phyloP scores from a whole-genome alignment of 2,888 invertebrate species.

The Tetragnatha montana region DNA sequence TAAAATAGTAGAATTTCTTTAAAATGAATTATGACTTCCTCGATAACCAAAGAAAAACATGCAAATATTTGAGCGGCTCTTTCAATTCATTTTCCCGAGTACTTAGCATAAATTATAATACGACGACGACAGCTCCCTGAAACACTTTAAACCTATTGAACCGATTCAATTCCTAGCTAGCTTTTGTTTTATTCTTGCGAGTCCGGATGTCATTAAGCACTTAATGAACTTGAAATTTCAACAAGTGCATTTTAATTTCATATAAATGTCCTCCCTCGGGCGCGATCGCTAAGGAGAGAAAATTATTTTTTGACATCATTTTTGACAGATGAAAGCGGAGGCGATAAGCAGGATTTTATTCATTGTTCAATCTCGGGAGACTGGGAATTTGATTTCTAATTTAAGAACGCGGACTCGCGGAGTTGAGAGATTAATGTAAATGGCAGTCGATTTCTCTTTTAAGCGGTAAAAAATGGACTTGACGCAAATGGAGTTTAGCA shows the following conservation, averaged over 20 bases:
- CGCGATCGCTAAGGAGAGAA: slow-evolving; percentile 19
- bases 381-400: slow-evolving; percentile 14
- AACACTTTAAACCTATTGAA: background rate
- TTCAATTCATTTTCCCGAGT: background rate
- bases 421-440: slow-evolving; percentile 25
- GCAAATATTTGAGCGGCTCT: background rate
- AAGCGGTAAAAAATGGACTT: background rate
- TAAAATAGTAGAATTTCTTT: too few relatives aligned
- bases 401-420: slow-evolving; percentile 5
- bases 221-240: slow-evolving; percentile 61
- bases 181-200: background rate
- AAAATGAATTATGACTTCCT: background rate
- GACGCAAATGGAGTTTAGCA: background rate
- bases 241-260: slow-evolving; percentile 65
- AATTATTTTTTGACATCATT: slow-evolving; percentile 56
- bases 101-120: background rate
- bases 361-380: background rate
- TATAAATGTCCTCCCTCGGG: slow-evolving; percentile 42
- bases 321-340: slow-evolving; percentile 43
- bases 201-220: slow-evolving; percentile 53
- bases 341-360: slow-evolving; percentile 48
- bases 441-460: slow-evolving; percentile 2
- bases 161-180: background rate
- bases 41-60: background rate
- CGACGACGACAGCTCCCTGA: background rate